Percentiles rank a stretch among this genome's conserved stretches.
These are phyloP conservation scores for Patella pellucida DNA, from an alignment of 2,888 invertebrate genomes.

Conservation along the genomic window DNA sequence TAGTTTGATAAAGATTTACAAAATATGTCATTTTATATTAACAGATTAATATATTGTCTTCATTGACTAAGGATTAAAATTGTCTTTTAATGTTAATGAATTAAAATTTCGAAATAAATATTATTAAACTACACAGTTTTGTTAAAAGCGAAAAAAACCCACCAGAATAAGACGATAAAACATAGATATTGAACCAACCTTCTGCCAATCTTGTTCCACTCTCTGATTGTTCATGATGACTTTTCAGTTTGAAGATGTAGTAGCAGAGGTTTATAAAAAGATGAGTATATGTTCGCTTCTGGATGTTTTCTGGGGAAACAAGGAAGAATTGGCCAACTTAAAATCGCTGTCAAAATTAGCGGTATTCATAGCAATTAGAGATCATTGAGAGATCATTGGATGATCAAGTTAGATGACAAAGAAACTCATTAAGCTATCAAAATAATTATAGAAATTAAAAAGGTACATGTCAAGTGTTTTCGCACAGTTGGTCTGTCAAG, in stretches of 20 bases:
- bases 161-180: not conserved
- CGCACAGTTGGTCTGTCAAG: not conserved
- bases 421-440: slow-evolving; percentile 7
- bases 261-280: not conserved
- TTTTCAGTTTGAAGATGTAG: not conserved
- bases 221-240: not conserved
- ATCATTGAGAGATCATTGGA: not conserved
- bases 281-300: not conserved
- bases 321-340: not conserved
- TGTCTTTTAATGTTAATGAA: too few species aligned
- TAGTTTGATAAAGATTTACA: too few species aligned
- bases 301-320: not conserved
- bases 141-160: too few species aligned
- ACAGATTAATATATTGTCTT: too few species aligned
- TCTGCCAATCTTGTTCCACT: not conserved
- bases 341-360: slow-evolving; percentile 5
- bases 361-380: not conserved
- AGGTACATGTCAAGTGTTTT: slow-evolving; percentile 4
- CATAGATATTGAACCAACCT: not conserved
- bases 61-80: too few species aligned
- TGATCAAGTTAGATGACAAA: not conserved
- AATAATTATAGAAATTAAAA: not conserved
- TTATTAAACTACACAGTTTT: too few species aligned
- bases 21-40: too few species aligned
- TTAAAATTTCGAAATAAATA: too few species aligned